These are phyloP conservation scores for Rhopilema esculentum DNA, from an alignment of 30 jellyfish, hydroid and myxozoan genomes.

Conservation along the genomic window DNA sequence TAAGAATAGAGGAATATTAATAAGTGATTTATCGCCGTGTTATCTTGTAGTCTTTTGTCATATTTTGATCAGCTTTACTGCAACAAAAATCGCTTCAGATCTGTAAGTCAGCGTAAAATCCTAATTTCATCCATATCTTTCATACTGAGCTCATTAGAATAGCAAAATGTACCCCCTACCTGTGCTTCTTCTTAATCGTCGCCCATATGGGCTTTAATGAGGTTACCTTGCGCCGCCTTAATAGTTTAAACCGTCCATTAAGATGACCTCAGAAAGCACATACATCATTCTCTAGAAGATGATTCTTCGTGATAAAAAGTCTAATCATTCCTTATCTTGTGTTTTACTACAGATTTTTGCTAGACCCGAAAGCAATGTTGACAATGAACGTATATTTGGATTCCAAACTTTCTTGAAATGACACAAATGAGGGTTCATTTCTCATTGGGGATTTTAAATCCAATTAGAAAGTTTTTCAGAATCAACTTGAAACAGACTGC, in stretches of 20 bases:
- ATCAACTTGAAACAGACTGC: too few species aligned
- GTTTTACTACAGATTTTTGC: neutral
- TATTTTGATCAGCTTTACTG: conserved; percentile 19
- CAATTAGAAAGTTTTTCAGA: too few species aligned
- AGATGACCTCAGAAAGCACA: conserved; percentile 16
- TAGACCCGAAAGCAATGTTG: too few species aligned
- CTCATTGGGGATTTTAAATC: too few species aligned
- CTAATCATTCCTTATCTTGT: neutral
- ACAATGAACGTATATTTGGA: neutral
- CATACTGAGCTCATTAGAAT: conserved; percentile 59
- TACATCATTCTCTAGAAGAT: neutral
- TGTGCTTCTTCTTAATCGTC: neutral
- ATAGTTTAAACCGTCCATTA: conserved; percentile 2
- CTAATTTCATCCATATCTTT: conserved; percentile 40
- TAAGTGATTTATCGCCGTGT: conserved; percentile 21
- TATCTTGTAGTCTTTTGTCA: conserved; percentile 20
- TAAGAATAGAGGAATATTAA: conserved; percentile 13
- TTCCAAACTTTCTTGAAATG: neutral
- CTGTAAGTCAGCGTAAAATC: conserved; percentile 30
- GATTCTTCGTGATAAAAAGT: neutral
- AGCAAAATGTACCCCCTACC: conserved; percentile 69
- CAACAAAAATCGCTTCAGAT: conserved; percentile 7
- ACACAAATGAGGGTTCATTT: neutral
- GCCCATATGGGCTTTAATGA: conserved; percentile 26
- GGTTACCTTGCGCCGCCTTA: conserved; percentile 68